phyloP scores from a whole-genome alignment of 1,140 invertebrate species.

The Drosophila tsacasi region DNA sequence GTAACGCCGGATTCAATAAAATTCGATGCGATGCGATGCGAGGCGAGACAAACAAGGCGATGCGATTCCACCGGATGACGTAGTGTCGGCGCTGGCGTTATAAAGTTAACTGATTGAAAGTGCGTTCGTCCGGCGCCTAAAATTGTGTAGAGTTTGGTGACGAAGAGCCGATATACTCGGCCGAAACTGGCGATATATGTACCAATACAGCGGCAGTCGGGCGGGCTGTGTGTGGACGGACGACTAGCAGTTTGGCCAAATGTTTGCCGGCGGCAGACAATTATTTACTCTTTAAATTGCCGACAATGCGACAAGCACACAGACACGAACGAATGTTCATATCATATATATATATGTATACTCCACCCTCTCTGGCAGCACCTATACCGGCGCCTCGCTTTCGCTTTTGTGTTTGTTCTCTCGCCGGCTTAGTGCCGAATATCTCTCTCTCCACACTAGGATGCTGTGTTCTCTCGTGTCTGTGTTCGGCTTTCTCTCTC shows the following conservation, averaged over 20 bases:
- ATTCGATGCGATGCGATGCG: conserved; percentile 7
- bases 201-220: conserved; percentile 24
- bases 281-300: conserved; percentile 75
- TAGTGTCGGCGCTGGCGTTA: conserved; percentile 75
- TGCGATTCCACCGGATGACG: conserved; percentile 54
- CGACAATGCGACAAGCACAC: conserved; percentile 50
- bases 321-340: conserved; percentile 3
- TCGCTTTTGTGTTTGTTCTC: conserved; percentile 78
- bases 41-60: conserved; percentile 9
- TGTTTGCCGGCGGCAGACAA: conserved; percentile 61
- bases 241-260: conserved; percentile 53
- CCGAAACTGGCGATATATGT: conserved; percentile 10
- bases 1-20: not conserved
- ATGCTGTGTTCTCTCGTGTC: conserved; percentile 23
- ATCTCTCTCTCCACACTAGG: conserved; percentile 5
- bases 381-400: conserved; percentile 62
- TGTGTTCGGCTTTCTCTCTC: not conserved
- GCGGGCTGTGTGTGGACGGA: conserved; percentile 28
- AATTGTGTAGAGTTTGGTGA: conserved; percentile 78
- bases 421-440: conserved; percentile 42
- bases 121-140: conserved; percentile 76
- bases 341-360: not conserved
- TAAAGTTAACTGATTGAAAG: conserved; percentile 83
- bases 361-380: conserved; percentile 12
- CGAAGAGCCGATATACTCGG: conserved; percentile 49